Conservation (phyloP, 1,140 invertebrate genomes). For the Pseudomyrmex dendroicus region DNA sequence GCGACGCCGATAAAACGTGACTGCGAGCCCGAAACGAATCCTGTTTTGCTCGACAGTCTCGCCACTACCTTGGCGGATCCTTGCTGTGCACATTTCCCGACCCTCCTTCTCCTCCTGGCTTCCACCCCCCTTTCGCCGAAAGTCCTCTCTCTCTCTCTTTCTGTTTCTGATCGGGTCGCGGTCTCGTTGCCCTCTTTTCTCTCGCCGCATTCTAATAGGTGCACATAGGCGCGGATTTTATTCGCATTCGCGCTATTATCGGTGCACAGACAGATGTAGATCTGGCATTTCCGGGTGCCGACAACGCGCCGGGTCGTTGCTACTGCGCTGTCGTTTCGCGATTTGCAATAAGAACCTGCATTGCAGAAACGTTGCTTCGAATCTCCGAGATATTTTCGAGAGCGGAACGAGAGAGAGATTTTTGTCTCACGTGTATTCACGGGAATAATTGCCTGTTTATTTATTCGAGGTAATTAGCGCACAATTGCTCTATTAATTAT, state of each 20-base stretch:
- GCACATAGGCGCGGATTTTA: slow-evolving; percentile 29
- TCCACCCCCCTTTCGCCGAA: slow-evolving; percentile 81
- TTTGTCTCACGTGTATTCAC: not conserved
- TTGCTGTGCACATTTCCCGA: slow-evolving; percentile 79
- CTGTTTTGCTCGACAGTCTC: slow-evolving; percentile 79
- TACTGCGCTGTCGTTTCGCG: slow-evolving; percentile 3
- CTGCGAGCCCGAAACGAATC: slow-evolving; percentile 76
- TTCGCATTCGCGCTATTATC: slow-evolving; percentile 44
- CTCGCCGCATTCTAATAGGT: slow-evolving; percentile 40
- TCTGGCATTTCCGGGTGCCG: slow-evolving; percentile 34
- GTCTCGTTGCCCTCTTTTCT: slow-evolving; percentile 22
- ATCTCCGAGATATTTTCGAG: slow-evolving; percentile 30
- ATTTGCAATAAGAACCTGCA: not conserved
- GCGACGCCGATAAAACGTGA: slow-evolving; percentile 71
- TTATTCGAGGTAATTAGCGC: slow-evolving; percentile 21
- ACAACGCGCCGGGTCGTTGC: not conserved
- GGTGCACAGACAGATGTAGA: slow-evolving; percentile 15
- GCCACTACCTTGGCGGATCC: slow-evolving; percentile 72
- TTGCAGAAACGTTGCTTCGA: not conserved
- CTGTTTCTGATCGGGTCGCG: slow-evolving; percentile 21
- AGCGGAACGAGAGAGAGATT: slow-evolving; percentile 48
- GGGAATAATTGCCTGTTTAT: slow-evolving; percentile 7
- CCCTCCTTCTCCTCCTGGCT: slow-evolving; percentile 54
- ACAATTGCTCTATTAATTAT: slow-evolving; percentile 20
- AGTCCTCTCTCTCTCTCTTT: slow-evolving; percentile 77